Percentiles rank a stretch among this genome's conserved stretches.
Conservation (phyloP, 2,113 vertebrate genomes). For the Rhinichthys klamathensis region DNA sequence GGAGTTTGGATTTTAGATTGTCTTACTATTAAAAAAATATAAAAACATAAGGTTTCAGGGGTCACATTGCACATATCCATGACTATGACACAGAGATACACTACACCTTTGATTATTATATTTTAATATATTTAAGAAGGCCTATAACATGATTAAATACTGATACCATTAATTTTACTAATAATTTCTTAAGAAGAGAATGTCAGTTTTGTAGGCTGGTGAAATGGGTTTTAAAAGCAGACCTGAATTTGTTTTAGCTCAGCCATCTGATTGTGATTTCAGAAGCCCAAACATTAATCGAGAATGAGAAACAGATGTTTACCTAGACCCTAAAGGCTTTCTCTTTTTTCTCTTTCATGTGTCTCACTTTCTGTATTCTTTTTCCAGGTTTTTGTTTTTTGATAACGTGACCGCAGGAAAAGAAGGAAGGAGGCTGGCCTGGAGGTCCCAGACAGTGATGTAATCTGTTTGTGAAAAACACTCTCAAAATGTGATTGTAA, state of each 20-base stretch:
- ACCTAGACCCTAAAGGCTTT: constrained; percentile 10
- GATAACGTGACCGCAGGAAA: constrained; percentile 46
- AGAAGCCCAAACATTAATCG: constrained; percentile 26
- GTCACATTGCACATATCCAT: not conserved
- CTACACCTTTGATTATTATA: not conserved
- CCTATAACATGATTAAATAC: not conserved
- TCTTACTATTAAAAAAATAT: not conserved
- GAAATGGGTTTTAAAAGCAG: not conserved
- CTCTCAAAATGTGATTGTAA: constrained; percentile 43
- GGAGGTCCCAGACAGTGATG: constrained; percentile 66
- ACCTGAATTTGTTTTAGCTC: not conserved
- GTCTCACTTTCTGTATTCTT: constrained; percentile 1
- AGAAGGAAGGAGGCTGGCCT: constrained; percentile 46
- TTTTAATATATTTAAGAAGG: no score
- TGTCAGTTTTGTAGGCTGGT: not conserved
- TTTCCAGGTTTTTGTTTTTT: constrained; percentile 8
- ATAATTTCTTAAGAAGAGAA: not conserved
- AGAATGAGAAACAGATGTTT: constrained; percentile 51
- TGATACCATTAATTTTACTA: not conserved
- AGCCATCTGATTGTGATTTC: constrained; percentile 14
- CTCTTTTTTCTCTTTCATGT: not conserved
- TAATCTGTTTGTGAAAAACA: constrained; percentile 64
- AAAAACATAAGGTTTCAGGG: not conserved
- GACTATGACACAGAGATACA: not conserved
- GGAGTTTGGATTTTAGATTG: not conserved